These are phyloP conservation scores for Anguilla pacifica DNA, from an alignment of 2,797 vertebrate species.

Conservation along the genomic window DNA sequence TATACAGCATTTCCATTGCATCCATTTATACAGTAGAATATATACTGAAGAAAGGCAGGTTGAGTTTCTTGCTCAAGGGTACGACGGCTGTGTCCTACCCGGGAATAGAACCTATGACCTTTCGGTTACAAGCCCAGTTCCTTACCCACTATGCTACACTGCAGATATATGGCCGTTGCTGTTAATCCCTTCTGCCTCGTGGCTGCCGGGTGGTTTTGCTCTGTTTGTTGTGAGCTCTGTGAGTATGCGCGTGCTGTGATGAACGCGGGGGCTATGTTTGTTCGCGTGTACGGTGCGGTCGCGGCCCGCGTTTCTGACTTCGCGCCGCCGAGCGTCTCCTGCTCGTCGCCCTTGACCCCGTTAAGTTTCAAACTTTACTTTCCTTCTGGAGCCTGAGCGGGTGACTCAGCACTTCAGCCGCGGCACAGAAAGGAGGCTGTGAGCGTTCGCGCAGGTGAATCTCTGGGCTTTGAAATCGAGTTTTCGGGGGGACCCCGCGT, in stretches of 20 bases:
- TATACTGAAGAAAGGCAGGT: too few species aligned
- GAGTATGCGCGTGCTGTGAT: not conserved
- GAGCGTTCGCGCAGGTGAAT: not conserved
- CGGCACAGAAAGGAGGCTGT: not conserved
- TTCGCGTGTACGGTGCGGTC: not conserved
- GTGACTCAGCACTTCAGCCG: constrained; percentile 26
- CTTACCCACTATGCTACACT: too few species aligned
- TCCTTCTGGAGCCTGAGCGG: not conserved
- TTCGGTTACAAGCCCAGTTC: too few species aligned
- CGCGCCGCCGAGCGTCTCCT: not conserved
- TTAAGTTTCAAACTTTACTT: not conserved
- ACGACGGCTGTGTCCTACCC: too few species aligned
- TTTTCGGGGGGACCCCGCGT: constrained; percentile 38
- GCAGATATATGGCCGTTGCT: not conserved
- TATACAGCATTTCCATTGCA: too few species aligned
- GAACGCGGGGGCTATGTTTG: not conserved
- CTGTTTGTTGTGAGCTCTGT: not conserved
- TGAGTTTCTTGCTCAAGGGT: too few species aligned
- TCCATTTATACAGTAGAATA: too few species aligned
- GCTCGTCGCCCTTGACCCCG: not conserved
- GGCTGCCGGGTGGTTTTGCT: not conserved
- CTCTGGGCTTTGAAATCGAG: constrained; percentile 48
- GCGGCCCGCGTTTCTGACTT: not conserved
- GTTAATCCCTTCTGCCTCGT: not conserved
- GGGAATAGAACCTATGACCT: too few species aligned